Conservation (phyloP, 2,797 vertebrate genomes). For the Apodemus agrarius region DNA sequence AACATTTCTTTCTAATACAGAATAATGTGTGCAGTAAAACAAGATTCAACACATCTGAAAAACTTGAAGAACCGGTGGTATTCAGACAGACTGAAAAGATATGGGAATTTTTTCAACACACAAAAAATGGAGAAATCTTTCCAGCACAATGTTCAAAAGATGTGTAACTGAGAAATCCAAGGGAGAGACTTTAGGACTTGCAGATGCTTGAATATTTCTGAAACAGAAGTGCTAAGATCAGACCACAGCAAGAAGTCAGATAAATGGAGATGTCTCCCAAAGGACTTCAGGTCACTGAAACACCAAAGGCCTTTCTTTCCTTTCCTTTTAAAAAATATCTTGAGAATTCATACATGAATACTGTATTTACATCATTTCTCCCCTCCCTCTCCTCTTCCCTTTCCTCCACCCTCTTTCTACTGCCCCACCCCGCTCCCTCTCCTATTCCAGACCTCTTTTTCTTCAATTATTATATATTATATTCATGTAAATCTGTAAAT, state of each 20-base stretch:
- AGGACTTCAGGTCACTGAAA: not conserved
- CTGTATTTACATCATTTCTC: not conserved
- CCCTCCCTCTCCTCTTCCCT: not conserved
- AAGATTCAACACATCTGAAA: conserved; percentile 21
- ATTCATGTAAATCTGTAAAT: not conserved
- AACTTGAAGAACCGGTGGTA: not conserved
- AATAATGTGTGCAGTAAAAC: conserved; percentile 9
- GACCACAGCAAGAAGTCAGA: not conserved
- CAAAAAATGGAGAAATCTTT: conserved; percentile 9
- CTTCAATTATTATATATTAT: not conserved
- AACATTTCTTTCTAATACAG: not conserved
- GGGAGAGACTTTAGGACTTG: not conserved
- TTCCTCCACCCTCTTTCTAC: not conserved
- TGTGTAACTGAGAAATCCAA: not conserved
- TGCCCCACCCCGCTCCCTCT: too few species aligned
- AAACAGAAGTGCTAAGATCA: not conserved
- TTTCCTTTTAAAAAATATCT: not conserved
- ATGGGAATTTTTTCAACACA: not conserved
- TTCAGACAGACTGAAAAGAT: not conserved
- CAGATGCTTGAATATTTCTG: conserved; percentile 26
- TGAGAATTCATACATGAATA: not conserved
- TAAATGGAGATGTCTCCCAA: not conserved
- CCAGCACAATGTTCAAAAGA: not conserved
- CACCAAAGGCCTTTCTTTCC: not conserved
- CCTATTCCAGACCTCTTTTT: not conserved